Conservation (phyloP, 2,797 vertebrate species). For the Xenopus petersii region DNA sequence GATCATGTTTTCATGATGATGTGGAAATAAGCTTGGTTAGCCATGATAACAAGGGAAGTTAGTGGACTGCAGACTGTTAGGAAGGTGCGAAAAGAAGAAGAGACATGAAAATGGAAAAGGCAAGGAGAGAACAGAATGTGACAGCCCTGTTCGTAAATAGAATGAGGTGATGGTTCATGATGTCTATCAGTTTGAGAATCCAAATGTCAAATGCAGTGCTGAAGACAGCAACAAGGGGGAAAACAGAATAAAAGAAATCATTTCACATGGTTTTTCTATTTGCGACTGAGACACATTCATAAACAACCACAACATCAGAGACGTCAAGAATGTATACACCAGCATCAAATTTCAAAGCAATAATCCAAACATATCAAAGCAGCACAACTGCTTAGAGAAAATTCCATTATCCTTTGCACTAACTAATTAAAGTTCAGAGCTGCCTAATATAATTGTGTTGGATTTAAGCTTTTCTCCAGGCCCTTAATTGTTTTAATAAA, state of each 20-base stretch:
- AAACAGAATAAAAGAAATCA: too few relatives aligned
- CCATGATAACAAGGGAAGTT: neutral
- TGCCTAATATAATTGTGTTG: slow-evolving; percentile 16
- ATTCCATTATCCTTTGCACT: slow-evolving; percentile 15
- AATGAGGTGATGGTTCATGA: neutral
- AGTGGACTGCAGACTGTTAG: neutral
- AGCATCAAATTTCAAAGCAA: neutral
- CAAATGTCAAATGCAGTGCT: too few relatives aligned
- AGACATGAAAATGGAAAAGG: neutral
- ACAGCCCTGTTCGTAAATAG: neutral
- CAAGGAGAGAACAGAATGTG: neutral
- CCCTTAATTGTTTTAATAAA: slow-evolving; percentile 18
- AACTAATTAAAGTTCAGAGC: slow-evolving; percentile 20
- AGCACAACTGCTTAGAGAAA: slow-evolving; percentile 3
- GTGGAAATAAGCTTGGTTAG: neutral
- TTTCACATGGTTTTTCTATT: neutral
- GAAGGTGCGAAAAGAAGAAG: neutral
- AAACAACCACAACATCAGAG: neutral
- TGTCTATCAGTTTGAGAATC: too few relatives aligned
- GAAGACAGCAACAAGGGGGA: too few relatives aligned
- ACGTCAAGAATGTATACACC: neutral
- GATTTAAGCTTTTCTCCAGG: slow-evolving; percentile 17
- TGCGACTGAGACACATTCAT: neutral
- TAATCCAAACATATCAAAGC: slow-evolving; percentile 4
- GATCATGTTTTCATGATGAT: neutral